Evolutionary conservation across 2,797 vertebrate genomes (phyloP).

Genomic region (Eospalax fontanierii): DNA sequence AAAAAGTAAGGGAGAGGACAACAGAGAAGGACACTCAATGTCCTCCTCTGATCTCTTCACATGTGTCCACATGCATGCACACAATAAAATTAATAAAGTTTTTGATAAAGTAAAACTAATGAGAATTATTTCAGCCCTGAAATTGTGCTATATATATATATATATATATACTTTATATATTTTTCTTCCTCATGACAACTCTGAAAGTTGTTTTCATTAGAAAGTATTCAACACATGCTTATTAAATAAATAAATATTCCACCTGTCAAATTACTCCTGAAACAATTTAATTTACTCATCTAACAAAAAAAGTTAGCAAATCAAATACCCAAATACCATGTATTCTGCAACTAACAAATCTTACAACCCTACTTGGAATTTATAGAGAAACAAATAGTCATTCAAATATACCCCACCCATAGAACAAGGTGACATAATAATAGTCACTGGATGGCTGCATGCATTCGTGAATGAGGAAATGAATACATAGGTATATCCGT

Average conservation of each 20-base stretch:
- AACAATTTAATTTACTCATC: neutral
- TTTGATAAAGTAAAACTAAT: neutral
- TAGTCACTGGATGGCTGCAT: neutral
- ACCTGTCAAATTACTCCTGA: neutral
- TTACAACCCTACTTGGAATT: neutral
- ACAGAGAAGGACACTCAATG: neutral
- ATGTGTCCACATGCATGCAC: neutral
- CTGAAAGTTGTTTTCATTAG: neutral
- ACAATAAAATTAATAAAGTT: neutral
- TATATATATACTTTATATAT: no score
- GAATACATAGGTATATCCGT: neutral
- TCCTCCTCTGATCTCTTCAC: no score
- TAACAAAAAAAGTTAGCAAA: neutral
- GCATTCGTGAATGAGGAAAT: neutral
- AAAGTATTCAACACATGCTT: neutral
- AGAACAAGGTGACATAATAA: neutral
- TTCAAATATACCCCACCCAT: neutral
- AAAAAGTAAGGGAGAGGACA: neutral
- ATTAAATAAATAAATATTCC: neutral
- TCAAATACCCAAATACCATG: neutral
- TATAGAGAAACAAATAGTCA: neutral
- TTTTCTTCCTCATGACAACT: neutral
- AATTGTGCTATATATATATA: neutral
- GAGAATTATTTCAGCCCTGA: neutral
- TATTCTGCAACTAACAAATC: neutral